Conservation (phyloP, 2,888 invertebrate genomes). For the Ectobius pallidus region DNA sequence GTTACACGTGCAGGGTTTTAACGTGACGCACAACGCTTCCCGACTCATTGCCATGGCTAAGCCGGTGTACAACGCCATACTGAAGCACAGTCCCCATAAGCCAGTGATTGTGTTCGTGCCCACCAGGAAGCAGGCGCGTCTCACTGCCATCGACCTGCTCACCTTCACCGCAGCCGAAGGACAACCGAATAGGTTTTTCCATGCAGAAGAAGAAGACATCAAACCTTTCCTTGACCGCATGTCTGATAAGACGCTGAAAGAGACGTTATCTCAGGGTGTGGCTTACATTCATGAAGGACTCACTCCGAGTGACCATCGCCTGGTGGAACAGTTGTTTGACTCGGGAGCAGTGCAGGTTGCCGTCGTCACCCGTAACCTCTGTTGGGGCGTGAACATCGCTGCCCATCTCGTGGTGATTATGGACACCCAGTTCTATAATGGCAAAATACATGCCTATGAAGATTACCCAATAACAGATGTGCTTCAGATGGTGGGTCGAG, state of each 20-base stretch:
- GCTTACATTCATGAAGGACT: constrained; percentile 98
- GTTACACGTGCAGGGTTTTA: constrained; percentile 87
- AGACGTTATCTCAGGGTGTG: constrained; percentile 93
- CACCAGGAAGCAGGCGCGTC: constrained; percentile 85
- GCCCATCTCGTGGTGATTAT: constrained; percentile 96
- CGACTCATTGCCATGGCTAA: constrained; percentile 97
- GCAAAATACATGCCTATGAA: constrained; percentile 81
- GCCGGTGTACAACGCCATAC: constrained; percentile 92
- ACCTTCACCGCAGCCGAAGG: constrained; percentile 93
- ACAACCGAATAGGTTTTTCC: constrained; percentile 86
- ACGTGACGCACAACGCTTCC: constrained; percentile 96
- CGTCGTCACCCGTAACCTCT: constrained; percentile 89
- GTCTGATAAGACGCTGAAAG: constrained; percentile 88
- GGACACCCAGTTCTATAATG: constrained; percentile 93
- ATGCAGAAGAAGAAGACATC: constrained; percentile 84
- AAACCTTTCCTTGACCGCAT: constrained; percentile 87
- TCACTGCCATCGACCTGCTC: constrained; percentile 95
- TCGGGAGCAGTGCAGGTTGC: constrained; percentile 92
- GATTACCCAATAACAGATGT: constrained; percentile 98
- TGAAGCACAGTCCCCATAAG: constrained; percentile 80
- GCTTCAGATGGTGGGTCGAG: constrained; percentile 96
- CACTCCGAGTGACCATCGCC: constrained; percentile 78
- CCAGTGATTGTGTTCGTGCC: constrained; percentile 93
- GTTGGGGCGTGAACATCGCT: constrained; percentile 89
- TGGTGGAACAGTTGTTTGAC: constrained; percentile 93